Percentiles rank a stretch among this genome's conserved stretches.
Conservation (phyloP, 2,888 invertebrate species). For the Chaetogeoica ovagalla region DNA sequence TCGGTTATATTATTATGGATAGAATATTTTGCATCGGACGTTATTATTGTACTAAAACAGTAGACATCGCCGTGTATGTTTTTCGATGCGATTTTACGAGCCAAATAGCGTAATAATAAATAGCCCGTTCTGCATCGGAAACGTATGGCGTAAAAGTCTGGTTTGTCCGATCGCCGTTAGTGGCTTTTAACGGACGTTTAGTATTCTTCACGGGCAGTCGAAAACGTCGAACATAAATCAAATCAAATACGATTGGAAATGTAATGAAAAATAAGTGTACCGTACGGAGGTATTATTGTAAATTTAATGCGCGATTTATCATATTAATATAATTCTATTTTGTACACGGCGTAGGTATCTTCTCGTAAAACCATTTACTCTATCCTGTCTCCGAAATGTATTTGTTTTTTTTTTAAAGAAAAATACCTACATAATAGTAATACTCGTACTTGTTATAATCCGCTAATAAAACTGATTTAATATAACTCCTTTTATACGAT, state of each 20-base stretch:
- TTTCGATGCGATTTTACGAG: constrained; percentile 19
- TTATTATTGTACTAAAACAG: constrained; percentile 25
- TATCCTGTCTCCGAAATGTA: too few relatives aligned
- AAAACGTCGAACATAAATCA: constrained; percentile 31
- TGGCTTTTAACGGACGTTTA: constrained; percentile 41
- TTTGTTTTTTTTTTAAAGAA: neutral
- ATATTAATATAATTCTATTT: constrained; percentile 10
- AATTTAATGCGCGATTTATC: constrained; percentile 1
- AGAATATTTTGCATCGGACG: neutral
- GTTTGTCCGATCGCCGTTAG: constrained; percentile 35
- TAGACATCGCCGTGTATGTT: constrained; percentile 1
- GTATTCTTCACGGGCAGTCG: constrained; percentile 37
- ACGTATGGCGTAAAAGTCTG: constrained; percentile 39
- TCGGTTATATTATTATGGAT: neutral
- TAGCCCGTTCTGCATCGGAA: constrained; percentile 15
- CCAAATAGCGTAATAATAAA: constrained; percentile 47
- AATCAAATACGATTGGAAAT: constrained; percentile 22
- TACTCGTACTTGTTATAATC: neutral
- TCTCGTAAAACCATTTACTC: neutral
- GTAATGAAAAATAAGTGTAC: constrained; percentile 30
- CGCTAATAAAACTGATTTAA: neutral
- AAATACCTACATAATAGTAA: neutral
- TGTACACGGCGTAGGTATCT: neutral
- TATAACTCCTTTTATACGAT: neutral
- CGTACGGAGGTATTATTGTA: neutral